Evolutionary conservation across 2,113 vertebrate genomes (phyloP), one percentile per base, ranked within the genome.

Genomic region (Carettochelys insculpta): DNA sequence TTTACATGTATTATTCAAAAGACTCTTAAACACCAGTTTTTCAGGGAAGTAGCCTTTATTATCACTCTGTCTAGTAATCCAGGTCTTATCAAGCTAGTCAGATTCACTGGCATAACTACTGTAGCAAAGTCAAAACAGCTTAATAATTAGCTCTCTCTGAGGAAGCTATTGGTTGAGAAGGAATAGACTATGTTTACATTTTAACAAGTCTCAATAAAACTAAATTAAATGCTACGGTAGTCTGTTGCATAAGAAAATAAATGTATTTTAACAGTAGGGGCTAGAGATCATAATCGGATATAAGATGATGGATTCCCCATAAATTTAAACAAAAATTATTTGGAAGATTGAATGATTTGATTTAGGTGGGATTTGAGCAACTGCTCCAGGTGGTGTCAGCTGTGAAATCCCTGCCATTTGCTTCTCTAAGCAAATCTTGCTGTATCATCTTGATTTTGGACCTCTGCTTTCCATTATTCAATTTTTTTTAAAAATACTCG

Each of bases 11-110:
- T 78, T 73, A 5, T 83, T 11, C 1, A 38, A 51, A 38, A 73
- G 52, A 50, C 1, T 0, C 25, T 4, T 1, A 6, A 73, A 73
- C 5, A 27, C 34, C 34, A 38, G 8, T 65, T 38, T 65, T 65
- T 65, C 61, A 65, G 17, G 61, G 17, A 17, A 65, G 4, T 65
- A 65, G 19, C 19, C 34, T 68, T 65, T 68, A 68, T 68, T 38
- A 68, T 68, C 61, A 20, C 8, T 19, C 17, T 68, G 61, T 22
- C 38, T n/a, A 68, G 22, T 68, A 68, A n/a, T 38, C 61, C 4
- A 54, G 25, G n/a, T 20, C 61, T n/a, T 68, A 34, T 68, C n/a
- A 68, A 65, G 17, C 8, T 87, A 80, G 16, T 77, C 47, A 82
- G 86, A 45, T 5, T 13, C 20, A 31, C 1, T 10, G 82, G 77